phyloP scores from a whole-genome alignment of 2,888 invertebrate genomes.

The Eubasilissa splendida region DNA sequence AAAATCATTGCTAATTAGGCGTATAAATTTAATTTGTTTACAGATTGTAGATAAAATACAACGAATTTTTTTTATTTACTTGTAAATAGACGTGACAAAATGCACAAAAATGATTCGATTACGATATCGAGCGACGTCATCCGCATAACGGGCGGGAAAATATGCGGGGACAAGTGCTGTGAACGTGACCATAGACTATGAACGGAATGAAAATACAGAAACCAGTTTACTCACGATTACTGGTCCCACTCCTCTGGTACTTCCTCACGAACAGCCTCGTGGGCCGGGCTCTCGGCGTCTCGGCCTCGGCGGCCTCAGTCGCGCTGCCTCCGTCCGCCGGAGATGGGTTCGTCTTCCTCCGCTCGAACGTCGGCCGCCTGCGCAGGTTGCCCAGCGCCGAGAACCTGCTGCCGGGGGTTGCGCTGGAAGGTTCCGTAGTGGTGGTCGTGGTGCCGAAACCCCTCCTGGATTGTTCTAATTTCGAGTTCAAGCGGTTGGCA shows the following conservation, averaged over 20 bases:
- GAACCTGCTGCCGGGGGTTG: slow-evolving; percentile 34
- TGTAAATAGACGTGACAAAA: background rate
- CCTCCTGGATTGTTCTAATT: slow-evolving; percentile 15
- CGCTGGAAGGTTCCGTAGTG: slow-evolving; percentile 28
- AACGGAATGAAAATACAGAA: slow-evolving; percentile 44
- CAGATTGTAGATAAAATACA: too few species aligned
- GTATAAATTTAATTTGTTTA: too few species aligned
- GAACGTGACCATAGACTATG: slow-evolving; percentile 56
- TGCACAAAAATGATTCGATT: background rate
- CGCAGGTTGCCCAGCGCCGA: slow-evolving; percentile 41
- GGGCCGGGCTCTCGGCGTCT: slow-evolving; percentile 43
- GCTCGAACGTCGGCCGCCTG: slow-evolving; percentile 42
- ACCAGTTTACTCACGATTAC: slow-evolving; percentile 50
- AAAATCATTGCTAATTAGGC: too few species aligned
- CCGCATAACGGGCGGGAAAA: slow-evolving; percentile 45
- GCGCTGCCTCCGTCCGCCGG: slow-evolving; percentile 33
- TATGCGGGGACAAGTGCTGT: slow-evolving; percentile 49
- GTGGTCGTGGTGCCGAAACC: slow-evolving; percentile 9
- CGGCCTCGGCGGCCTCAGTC: slow-evolving; percentile 50
- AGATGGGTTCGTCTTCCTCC: slow-evolving; percentile 46
- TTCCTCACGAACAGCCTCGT: slow-evolving; percentile 57
- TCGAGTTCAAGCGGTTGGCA: slow-evolving; percentile 40
- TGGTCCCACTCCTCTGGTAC: slow-evolving; percentile 46
- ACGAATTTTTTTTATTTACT: too few species aligned
- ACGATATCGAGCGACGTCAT: background rate